Base-by-base conservation (phyloP, 1,140 invertebrate species). In the Cydia pomonella region DNA sequence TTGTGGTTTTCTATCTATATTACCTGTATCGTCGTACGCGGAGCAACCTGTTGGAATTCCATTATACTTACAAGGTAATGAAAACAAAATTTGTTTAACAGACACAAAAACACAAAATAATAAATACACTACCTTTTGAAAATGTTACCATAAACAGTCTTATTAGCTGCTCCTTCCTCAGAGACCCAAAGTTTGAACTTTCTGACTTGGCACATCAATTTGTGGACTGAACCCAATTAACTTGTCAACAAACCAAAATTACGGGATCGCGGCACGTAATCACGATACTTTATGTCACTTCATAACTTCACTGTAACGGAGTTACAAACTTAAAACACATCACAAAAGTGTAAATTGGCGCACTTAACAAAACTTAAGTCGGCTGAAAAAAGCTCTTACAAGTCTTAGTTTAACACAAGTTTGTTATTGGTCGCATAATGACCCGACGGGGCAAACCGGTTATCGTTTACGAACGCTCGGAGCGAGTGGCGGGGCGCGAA, bases 371-470 rank as follows among this genome's bases (percentile, higher is more conserved):
- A 73, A 69, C 25, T 73, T 75, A 29, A n/a, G 25, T 76, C 50
- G 64, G 73, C 72, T 64, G 73, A 78, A 75, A 38, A 66, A 75
- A 75, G 76, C 62, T 79, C 63, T 75, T 80, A 74, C 77, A 77
- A 75, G 81, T 81, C 29, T 50, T 75, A 64, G 59, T 64, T 80
- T 74, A 79, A 76, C 81, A 85, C 80, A 80, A 76, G 80, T 83
- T 80, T 84, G 82, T 82, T 77, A 83, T 80, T 83, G 83, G 77
- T 80, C 78, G 78, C 79, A 82, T 80, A 82, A 84, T 74, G 77
- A 80, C 77, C 78, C 76, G 81, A 80, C 73, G 78, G 79, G 82
- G 50, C 74, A 73, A 76, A 86, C 84, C 80, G 85, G 87, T 87
- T 82, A 59, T 25, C 77, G 82, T 27, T 73, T 71, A 69, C 74